Conservation (phyloP, 2,888 invertebrate species). For the Epinotia brunnichana region DNA sequence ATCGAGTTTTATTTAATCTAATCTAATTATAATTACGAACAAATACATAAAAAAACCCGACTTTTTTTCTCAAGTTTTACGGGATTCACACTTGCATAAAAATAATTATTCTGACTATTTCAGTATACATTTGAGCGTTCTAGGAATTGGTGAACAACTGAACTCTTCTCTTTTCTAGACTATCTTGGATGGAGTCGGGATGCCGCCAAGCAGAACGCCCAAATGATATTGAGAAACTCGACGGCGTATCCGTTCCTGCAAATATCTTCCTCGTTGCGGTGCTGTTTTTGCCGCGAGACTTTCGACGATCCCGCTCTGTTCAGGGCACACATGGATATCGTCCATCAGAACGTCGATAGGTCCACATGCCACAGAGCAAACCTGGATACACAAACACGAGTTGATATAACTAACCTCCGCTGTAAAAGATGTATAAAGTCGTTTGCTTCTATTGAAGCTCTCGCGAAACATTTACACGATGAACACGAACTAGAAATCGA, state of each 20-base stretch:
- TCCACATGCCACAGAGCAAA: slow-evolving; percentile 35
- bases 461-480: slow-evolving; percentile 46
- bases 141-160: slow-evolving; percentile 43
- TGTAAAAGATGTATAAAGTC: slow-evolving; percentile 44
- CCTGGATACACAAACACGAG: slow-evolving; percentile 36
- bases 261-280: slow-evolving; percentile 29
- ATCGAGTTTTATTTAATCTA: not conserved
- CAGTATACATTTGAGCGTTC: slow-evolving; percentile 42
- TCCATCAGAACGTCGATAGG: slow-evolving; percentile 45
- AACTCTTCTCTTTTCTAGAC: slow-evolving; percentile 48
- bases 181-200: slow-evolving; percentile 38
- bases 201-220: slow-evolving; percentile 43
- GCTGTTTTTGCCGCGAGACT: slow-evolving; percentile 44
- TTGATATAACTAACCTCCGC: slow-evolving; percentile 46
- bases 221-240: slow-evolving; percentile 46
- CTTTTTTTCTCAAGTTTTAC: not conserved
- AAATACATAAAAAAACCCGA: not conserved
- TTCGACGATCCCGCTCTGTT: slow-evolving; percentile 46
- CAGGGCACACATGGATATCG: slow-evolving; percentile 45
- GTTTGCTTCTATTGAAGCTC: slow-evolving; percentile 34
- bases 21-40: not conserved
- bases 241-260: slow-evolving; percentile 48
- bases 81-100: not conserved
- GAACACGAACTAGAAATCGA: slow-evolving; percentile 44
- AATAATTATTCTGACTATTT: not conserved